Evolutionary conservation across 2,888 invertebrate genomes (phyloP).

Genomic region (Eupithecia centaureata): DNA sequence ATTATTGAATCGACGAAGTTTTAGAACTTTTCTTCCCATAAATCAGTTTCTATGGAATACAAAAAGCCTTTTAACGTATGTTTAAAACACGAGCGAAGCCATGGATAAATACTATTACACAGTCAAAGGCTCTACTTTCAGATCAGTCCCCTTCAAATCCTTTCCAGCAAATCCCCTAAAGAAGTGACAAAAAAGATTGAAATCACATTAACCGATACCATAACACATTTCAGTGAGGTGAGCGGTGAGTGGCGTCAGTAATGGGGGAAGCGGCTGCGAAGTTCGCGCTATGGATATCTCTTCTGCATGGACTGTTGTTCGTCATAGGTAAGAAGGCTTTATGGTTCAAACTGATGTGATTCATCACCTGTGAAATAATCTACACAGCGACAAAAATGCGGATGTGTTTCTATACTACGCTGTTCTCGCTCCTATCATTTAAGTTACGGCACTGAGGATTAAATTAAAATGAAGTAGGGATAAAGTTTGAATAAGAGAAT

Average conservation of each 20-base stretch:
- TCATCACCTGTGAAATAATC: neutral
- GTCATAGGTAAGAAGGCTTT: slow-evolving; percentile 64
- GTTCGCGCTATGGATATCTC: slow-evolving; percentile 70
- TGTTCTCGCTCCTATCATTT: neutral
- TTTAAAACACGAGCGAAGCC: too few relatives aligned
- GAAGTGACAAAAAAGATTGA: slow-evolving; percentile 14
- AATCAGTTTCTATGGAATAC: too few relatives aligned
- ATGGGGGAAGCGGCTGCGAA: slow-evolving; percentile 65
- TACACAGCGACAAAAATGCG: neutral
- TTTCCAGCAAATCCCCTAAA: neutral
- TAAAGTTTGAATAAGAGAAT: too few relatives aligned
- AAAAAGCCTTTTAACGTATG: too few relatives aligned
- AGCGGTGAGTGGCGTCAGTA: slow-evolving; percentile 47
- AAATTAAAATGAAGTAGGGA: neutral
- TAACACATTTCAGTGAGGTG: slow-evolving; percentile 61
- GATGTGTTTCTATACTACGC: neutral
- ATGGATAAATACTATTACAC: neutral
- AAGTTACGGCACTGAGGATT: neutral
- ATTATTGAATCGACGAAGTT: too few relatives aligned
- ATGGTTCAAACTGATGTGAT: neutral
- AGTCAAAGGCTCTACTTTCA: neutral
- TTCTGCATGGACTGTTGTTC: slow-evolving; percentile 77
- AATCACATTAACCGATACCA: slow-evolving; percentile 27
- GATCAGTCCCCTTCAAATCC: neutral
- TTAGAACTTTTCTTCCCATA: too few relatives aligned